These are phyloP conservation scores for Aleiodes alternator DNA, from an alignment of 2,888 invertebrate genomes.

Conservation along the genomic window DNA sequence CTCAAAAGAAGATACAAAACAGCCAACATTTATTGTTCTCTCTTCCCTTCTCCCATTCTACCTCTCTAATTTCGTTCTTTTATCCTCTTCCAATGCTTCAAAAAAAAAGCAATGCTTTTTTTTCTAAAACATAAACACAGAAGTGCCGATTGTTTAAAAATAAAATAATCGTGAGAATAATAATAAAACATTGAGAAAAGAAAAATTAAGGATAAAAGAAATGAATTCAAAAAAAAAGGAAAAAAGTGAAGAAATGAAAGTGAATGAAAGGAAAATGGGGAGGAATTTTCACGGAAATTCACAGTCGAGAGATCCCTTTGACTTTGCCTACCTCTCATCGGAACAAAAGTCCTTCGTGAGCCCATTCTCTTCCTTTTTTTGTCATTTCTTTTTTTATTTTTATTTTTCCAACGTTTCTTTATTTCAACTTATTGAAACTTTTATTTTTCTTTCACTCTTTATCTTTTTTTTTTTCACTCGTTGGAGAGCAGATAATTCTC, in stretches of 20 bases:
- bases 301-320: constrained; percentile 29
- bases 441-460: neutral
- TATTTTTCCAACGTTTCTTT: constrained; percentile 21
- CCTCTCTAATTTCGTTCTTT: neutral
- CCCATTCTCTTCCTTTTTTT: neutral
- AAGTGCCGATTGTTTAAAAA: too few species aligned
- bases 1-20: neutral
- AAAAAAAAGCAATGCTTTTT: neutral
- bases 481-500: constrained; percentile 18
- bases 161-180: too few species aligned
- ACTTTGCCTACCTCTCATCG: constrained; percentile 13
- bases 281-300: constrained; percentile 17
- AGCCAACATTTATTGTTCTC: constrained; percentile 7
- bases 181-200: neutral
- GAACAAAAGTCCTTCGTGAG: constrained; percentile 22
- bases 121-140: neutral
- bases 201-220: constrained; percentile 3
- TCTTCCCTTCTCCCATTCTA: neutral
- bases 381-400: too few species aligned
- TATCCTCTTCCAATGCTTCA: neutral
- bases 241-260: neutral
- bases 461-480: neutral
- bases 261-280: constrained; percentile 21
- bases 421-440: constrained; percentile 31
- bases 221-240: neutral